Evolutionary conservation across 1,140 invertebrate genomes (phyloP).

Genomic region (Cydia fagiglandana): DNA sequence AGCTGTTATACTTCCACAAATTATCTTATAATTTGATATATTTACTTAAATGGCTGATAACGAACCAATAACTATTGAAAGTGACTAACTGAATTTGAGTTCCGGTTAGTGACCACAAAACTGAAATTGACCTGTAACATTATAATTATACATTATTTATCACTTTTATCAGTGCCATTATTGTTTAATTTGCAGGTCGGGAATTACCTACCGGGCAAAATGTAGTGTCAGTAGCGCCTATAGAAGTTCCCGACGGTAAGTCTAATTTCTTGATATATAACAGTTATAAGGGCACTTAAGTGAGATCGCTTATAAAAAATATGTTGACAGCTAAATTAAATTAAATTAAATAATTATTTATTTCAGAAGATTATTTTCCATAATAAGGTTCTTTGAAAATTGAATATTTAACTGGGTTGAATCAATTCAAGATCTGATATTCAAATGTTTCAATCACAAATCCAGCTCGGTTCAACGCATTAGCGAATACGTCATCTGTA

Average conservation of each 20-base stretch:
- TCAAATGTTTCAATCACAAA: conserved; percentile 16
- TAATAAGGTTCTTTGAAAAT: too few relatives aligned
- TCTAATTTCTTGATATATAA: conserved; percentile 32
- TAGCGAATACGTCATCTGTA: conserved; percentile 4
- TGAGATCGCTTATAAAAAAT: neutral
- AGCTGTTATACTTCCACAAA: conserved; percentile 1
- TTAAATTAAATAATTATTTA: too few relatives aligned
- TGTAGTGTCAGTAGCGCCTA: conserved; percentile 74
- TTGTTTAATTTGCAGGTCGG: conserved; percentile 61
- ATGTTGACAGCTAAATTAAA: neutral
- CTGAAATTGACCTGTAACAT: neutral
- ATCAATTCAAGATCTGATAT: conserved; percentile 1
- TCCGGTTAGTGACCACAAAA: neutral
- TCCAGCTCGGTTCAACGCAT: conserved; percentile 2
- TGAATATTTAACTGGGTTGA: too few relatives aligned
- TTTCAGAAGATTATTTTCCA: too few relatives aligned
- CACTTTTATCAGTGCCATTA: conserved; percentile 33
- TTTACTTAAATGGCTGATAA: conserved; percentile 12
- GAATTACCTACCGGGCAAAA: conserved; percentile 70
- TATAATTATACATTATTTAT: conserved; percentile 33
- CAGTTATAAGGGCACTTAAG: neutral
- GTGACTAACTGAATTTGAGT: neutral
- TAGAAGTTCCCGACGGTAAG: conserved; percentile 74
- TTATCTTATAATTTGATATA: neutral
- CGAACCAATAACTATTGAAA: neutral